phyloP scores from a whole-genome alignment of 2,113 vertebrate species.

The Neodon shergylaensis region DNA sequence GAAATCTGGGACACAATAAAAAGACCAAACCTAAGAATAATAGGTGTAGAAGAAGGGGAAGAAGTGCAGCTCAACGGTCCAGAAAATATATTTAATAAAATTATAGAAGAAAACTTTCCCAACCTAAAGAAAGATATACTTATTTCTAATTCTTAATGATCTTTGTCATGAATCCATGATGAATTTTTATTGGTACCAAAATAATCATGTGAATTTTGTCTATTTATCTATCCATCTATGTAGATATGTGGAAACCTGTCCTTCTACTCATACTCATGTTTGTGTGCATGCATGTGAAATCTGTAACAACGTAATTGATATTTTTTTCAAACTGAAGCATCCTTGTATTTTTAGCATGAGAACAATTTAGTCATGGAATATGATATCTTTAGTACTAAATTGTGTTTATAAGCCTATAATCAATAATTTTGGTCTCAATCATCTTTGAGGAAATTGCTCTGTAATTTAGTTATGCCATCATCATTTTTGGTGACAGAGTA shows the following conservation, averaged over 20 bases:
- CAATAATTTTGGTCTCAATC: not conserved
- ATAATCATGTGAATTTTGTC: not conserved
- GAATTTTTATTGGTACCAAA: not conserved
- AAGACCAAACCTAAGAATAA: no score
- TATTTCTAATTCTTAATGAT: not conserved
- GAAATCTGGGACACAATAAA: no score
- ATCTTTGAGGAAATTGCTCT: not conserved
- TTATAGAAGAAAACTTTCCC: no score
- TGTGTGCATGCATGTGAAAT: not conserved
- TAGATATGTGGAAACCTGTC: not conserved
- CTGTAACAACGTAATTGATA: not conserved
- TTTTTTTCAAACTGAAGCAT: not conserved
- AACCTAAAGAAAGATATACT: no score
- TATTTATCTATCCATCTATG: not conserved
- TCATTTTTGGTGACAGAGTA: not conserved
- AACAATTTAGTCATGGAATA: not conserved
- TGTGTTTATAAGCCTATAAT: not conserved
- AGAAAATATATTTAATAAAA: no score
- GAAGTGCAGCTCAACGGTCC: no score
- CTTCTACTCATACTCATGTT: not conserved
- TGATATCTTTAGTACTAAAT: not conserved
- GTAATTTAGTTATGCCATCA: not conserved
- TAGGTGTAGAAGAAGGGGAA: no score
- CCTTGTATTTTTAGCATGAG: not conserved
- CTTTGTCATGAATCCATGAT: not conserved